Base-by-base conservation (phyloP, 2,113 vertebrate genomes). In the Condylura cristata region DNA sequence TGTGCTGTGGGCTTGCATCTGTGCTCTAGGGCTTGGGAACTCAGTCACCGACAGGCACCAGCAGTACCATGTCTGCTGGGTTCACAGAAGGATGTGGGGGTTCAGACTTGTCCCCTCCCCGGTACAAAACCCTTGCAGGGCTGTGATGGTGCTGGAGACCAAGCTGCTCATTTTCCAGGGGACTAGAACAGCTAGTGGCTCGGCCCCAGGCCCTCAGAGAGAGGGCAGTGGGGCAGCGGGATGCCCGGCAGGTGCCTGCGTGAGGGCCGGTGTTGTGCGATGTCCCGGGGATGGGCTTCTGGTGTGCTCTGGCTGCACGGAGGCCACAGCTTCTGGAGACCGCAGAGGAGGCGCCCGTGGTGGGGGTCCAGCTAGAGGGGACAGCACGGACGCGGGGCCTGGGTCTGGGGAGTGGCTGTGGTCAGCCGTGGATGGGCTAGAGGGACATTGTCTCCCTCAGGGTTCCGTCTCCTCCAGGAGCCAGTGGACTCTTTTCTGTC, bases 41-140 rank as follows among this genome's bases (percentile, higher is more conserved):
- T 24, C 0, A 6, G 46, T n/a, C 30, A 0, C 10, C 0, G 3
- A 1, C 22, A 22, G 8, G 41, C 37, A 41, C 0, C 24, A 14
- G 30, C 28, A 26, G 24, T 58, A 26, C 20, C 51, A 0, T 2
- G 1, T 28, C 26, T 41, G 3, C 10, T 34, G 71, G 61, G 37
- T n/a, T 8, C 56, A 6, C 30, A 16, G 39, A 18, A 12, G 18
- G 17, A 5, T 0, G 56, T 18, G 28, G 70, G 58, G 32, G 2
- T 20, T 61, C 60, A 61, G 24, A 28, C 8, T 24, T 32, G 20
- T 63, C 6, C 34, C 41, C 1, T 20, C 39, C 37, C 53, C 37
- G 18, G 18, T 56, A 8, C 34, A 83, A 48, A 17, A 20, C 6
- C n/a, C 39, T 39, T 30, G 0, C 28, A 32, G 53, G 68, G 16